Evolutionary conservation across 2,888 invertebrate species (phyloP).

Genomic region (Cheilosia scutellata): DNA sequence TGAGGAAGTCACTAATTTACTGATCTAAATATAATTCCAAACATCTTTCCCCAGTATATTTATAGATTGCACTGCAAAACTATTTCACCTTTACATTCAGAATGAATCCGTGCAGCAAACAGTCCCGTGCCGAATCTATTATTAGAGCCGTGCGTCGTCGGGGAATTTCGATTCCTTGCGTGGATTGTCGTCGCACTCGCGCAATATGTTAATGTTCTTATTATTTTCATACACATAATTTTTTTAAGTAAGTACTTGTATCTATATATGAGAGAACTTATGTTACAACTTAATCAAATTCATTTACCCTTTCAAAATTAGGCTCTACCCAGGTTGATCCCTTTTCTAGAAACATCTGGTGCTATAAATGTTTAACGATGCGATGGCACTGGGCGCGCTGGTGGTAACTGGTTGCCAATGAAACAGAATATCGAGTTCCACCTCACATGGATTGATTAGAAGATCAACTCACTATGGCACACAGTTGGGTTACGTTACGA

Average conservation of each 20-base stretch:
- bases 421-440: constrained; percentile 42
- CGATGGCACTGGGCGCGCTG: constrained; percentile 4
- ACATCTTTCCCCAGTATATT: constrained; percentile 17
- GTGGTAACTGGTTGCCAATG: background rate
- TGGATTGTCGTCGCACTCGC: constrained; percentile 8
- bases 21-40: constrained; percentile 6
- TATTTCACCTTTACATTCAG: constrained; percentile 72
- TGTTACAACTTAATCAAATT: constrained; percentile 13
- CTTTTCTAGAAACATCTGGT: constrained; percentile 31
- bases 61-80: constrained; percentile 51
- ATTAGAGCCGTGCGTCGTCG: constrained; percentile 33
- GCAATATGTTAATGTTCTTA: background rate
- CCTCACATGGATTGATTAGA: constrained; percentile 41
- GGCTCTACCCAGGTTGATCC: background rate
- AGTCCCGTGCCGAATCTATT: constrained; percentile 35
- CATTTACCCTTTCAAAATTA: background rate
- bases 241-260: too few species aligned
- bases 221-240: background rate
- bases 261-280: background rate
- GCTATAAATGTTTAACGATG: constrained; percentile 4
- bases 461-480: constrained; percentile 25
- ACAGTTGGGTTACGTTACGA: background rate
- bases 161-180: constrained; percentile 48
- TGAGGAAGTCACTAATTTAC: constrained; percentile 49
- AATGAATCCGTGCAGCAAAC: constrained; percentile 46